Conservation (phyloP, 2,888 invertebrate species). For the Coremacera marginata region DNA sequence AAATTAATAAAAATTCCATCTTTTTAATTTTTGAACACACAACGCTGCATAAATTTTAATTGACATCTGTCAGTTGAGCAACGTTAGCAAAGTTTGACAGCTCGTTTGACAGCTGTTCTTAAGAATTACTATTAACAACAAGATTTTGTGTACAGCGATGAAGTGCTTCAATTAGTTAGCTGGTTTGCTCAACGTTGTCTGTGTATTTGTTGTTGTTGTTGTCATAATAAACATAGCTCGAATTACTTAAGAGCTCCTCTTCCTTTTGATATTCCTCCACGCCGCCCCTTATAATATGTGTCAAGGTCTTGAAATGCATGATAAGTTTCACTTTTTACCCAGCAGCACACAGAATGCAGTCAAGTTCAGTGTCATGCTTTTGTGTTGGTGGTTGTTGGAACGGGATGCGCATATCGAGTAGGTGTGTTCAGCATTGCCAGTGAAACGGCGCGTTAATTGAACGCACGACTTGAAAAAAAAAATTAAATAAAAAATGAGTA, state of each 20-base stretch:
- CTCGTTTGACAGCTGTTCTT: neutral
- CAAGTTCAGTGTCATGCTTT: constrained; percentile 24
- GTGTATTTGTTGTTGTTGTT: too few species aligned
- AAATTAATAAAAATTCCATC: neutral
- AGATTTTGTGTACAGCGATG: too few species aligned
- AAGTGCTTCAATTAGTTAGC: too few species aligned
- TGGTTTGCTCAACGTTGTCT: too few species aligned
- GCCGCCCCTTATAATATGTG: neutral
- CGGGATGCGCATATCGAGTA: neutral
- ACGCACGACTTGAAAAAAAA: neutral
- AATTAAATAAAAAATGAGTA: too few species aligned
- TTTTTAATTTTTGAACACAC: neutral
- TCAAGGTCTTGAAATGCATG: constrained; percentile 4
- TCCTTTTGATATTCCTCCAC: too few species aligned
- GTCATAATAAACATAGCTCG: too few species aligned
- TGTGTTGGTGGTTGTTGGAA: neutral
- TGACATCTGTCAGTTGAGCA: constrained; percentile 18
- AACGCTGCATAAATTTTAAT: neutral
- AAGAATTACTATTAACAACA: constrained; percentile 1
- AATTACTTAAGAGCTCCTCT: too few species aligned
- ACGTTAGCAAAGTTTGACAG: constrained; percentile 5
- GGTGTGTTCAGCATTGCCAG: neutral
- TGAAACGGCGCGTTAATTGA: neutral
- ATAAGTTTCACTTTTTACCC: neutral
- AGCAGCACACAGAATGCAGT: neutral